These are phyloP conservation scores for Chamaetylas fuelleborni DNA, from an alignment of 2,113 vertebrate genomes.

Conservation along the genomic window DNA sequence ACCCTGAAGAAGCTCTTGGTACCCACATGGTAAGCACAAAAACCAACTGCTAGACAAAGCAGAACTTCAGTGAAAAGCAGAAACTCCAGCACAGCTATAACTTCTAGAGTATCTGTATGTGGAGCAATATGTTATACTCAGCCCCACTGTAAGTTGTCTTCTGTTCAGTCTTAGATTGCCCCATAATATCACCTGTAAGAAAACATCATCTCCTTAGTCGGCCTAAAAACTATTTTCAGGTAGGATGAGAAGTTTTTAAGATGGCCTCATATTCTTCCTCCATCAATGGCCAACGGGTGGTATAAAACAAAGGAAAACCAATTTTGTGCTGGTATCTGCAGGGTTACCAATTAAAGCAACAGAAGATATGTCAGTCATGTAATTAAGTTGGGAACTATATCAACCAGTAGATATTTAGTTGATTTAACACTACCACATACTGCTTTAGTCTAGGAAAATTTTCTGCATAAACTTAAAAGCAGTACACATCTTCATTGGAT, in stretches of 20 bases:
- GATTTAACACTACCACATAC: background rate
- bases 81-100: background rate
- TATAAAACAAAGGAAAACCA: background rate
- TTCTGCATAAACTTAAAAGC: background rate
- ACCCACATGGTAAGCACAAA: background rate
- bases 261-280: background rate
- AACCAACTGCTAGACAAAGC: background rate
- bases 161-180: background rate
- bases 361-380: background rate
- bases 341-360: background rate
- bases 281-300: background rate
- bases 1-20: background rate
- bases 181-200: background rate
- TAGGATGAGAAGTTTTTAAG: background rate
- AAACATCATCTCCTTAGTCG: background rate
- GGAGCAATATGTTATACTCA: background rate
- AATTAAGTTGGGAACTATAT: background rate
- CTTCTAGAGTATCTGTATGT: background rate
- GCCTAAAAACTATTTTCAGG: background rate
- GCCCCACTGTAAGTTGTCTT: background rate
- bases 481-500: background rate
- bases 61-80: background rate
- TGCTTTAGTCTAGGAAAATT: background rate
- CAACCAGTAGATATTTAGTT: background rate
- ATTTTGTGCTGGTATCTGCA: background rate